A percentile compares a stretch with the other conserved stretches of the same genome.
Conservation (phyloP, 2,797 vertebrate genomes). For the Sphenodon punctatus region DNA sequence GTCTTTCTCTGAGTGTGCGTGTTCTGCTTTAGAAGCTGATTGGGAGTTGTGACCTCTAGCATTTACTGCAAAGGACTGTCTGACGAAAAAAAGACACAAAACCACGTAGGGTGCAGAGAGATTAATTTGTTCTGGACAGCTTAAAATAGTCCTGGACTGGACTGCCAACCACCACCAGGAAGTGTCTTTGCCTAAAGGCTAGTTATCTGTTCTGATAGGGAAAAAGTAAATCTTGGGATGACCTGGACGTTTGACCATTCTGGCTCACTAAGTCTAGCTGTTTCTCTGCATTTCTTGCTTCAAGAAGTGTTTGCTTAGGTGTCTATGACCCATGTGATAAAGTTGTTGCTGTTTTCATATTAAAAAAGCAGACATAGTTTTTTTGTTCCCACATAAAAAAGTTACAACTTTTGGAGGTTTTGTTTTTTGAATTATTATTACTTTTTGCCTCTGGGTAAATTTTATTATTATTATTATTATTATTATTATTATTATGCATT, state of each 20-base stretch:
- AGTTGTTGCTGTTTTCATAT: too few relatives aligned
- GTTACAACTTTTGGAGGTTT: too few relatives aligned
- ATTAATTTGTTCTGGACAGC: conserved; percentile 27
- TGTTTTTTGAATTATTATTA: too few relatives aligned
- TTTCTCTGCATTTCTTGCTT: background rate
- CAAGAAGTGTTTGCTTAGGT: background rate
- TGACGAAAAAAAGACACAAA: background rate
- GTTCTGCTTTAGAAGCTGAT: fast-evolving
- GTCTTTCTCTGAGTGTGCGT: background rate
- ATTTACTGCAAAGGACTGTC: background rate
- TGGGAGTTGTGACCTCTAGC: background rate
- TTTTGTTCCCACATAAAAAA: too few relatives aligned
- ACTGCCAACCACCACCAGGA: background rate
- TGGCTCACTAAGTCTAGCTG: fast-evolving
- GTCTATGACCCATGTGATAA: too few relatives aligned
- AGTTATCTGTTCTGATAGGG: fast-evolving
- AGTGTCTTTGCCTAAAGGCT: background rate
- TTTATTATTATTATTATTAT: too few relatives aligned
- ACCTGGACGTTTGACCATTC: background rate
- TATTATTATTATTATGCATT: too few relatives aligned
- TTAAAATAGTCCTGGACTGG: conserved; percentile 29
- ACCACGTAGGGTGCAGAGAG: background rate
- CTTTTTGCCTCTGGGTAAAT: too few relatives aligned
- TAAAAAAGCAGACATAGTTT: too few relatives aligned
- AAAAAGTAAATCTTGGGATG: background rate